Base-by-base conservation (phyloP, 2,888 invertebrate genomes). In the Drosophila algonquin region DNA sequence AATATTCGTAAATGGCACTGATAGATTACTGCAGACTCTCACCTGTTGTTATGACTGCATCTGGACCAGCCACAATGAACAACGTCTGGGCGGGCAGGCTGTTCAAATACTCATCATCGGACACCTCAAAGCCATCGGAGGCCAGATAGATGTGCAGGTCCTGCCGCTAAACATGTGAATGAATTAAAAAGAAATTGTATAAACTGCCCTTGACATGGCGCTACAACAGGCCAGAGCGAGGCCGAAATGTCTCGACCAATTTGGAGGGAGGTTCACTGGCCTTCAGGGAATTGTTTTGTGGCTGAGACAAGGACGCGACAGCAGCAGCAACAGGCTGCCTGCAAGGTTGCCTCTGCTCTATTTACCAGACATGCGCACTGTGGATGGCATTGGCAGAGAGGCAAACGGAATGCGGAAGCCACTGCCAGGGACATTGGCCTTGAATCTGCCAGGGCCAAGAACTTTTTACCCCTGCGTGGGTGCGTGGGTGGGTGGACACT, bases 41-140 rank as follows among this genome's bases (percentile, higher is more conserved):
- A 94, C 94, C 94, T 91, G 94, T 94, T 90, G 94, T 93, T 92
- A 94, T 94, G 86, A 93, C 92, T 79, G 94, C 93, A 76, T 93
- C 92, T 3, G 91, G 90, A 1, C 86, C 90, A 61, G 92, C 92
- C 51, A 94, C 91, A 67, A 97, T 94, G 64, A 97, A 93, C 16
- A 96, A 93, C 0, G 96, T 96, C 91, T 97, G 97, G 0, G 96
- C 92, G 55, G 95, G 95, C 60, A 97, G 89, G 0, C 95, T 96
- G 73, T 93, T 92, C 82, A 97, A 95, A 90, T 97, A 97, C 40
- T 96, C 96, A 79, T 97, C 95, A 81, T 95, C 96, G 51, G 95
- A 94, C 18, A 96, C 94, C 79, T 94, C 93, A 35, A 95, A 95
- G 57, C 96, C 96, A 91, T 96, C 96, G 77, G 93, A 93, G 24